These are phyloP conservation scores for Oncorhynchus nerka DNA, from an alignment of 2,113 vertebrate genomes.

Conservation along the genomic window DNA sequence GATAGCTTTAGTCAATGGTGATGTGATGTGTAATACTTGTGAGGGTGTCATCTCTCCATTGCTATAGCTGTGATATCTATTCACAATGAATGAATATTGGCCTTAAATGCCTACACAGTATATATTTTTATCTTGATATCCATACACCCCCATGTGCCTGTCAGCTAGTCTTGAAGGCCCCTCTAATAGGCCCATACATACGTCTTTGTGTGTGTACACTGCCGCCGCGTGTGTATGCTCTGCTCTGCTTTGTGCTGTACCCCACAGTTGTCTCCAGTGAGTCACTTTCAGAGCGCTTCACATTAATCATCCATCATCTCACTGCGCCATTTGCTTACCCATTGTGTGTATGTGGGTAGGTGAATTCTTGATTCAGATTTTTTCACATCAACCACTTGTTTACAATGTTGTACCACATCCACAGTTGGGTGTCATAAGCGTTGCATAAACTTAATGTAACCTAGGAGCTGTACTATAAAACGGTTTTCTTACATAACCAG, in stretches of 20 bases:
- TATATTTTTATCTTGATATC: neutral
- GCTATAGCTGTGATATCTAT: neutral
- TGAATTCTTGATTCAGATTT: neutral
- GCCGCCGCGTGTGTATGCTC: neutral
- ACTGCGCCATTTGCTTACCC: neutral
- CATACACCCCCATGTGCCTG: neutral
- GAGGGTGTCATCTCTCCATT: neutral
- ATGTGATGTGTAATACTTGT: neutral
- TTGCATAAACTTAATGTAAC: constrained; percentile 1
- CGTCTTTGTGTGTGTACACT: neutral
- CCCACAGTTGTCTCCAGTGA: neutral
- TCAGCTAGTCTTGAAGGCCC: neutral
- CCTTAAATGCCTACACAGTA: neutral
- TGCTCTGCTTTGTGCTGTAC: neutral
- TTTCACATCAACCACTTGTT: neutral
- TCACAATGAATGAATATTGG: no score
- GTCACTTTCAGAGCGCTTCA: neutral
- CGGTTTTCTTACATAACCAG: neutral
- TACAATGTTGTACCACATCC: neutral
- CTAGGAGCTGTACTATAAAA: neutral
- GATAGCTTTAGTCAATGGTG: neutral
- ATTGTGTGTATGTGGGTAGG: neutral
- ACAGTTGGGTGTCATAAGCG: neutral
- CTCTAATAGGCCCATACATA: neutral
- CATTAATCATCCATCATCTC: neutral